Evolutionary conservation across 2,888 invertebrate genomes (phyloP).

Genomic region (Melolontha melolontha): DNA sequence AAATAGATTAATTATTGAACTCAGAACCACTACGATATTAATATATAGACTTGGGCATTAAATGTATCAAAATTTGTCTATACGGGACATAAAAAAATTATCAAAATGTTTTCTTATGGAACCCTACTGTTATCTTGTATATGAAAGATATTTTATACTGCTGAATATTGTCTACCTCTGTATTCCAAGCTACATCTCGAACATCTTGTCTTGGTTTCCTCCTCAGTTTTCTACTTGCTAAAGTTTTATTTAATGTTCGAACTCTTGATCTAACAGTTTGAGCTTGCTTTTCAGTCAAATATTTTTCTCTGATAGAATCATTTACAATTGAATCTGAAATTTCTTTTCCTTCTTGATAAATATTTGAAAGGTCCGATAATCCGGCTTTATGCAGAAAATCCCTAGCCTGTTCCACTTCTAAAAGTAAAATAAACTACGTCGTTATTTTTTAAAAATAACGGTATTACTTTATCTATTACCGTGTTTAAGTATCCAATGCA

Average conservation of each 20-base stretch:
- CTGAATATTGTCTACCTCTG: constrained; percentile 71
- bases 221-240: constrained; percentile 73
- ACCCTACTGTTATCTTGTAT: too few relatives aligned
- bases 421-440: constrained; percentile 41
- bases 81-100: too few relatives aligned
- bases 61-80: too few relatives aligned
- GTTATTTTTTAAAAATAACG: background rate
- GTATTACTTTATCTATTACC: background rate
- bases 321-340: constrained; percentile 75
- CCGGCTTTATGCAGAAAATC: constrained; percentile 83
- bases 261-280: constrained; percentile 82
- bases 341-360: constrained; percentile 77
- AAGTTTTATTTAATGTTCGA: constrained; percentile 80
- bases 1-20: too few relatives aligned
- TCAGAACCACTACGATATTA: too few relatives aligned
- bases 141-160: background rate
- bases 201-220: constrained; percentile 77
- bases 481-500: background rate
- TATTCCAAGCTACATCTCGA: constrained; percentile 84
- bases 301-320: constrained; percentile 68
- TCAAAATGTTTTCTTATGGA: too few relatives aligned
- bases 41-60: too few relatives aligned
- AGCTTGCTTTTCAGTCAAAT: constrained; percentile 79
- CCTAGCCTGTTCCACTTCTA: constrained; percentile 82
- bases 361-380: constrained; percentile 76